Evolutionary conservation across 2,113 vertebrate genomes (phyloP), one percentile per base, ranked within the genome.

Genomic region (Serinus canaria): DNA sequence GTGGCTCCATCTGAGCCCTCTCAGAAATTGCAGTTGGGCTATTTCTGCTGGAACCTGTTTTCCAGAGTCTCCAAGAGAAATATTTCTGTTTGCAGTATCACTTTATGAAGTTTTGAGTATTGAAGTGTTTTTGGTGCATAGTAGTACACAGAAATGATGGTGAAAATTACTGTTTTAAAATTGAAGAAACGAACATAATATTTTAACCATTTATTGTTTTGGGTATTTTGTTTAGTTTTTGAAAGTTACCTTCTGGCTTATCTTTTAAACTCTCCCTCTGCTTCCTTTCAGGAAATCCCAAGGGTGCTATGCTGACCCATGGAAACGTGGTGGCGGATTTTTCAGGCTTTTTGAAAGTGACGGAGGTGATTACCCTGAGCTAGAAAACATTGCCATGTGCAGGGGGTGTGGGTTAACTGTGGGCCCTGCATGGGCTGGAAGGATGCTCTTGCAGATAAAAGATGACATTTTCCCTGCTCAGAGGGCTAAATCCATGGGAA

Each of bases 261-360:
- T 23, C 55, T 88, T 73, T 89, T 74, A 66, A 69, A 75, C 7
- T 35, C 15, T 13, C 84, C 97, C 87, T 97, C 15, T 92, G 10
- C 39, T 92, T 88, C 76, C 83, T 72, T 96, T 41, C 97, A 99
- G 99, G 99, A 94, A 99, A 99, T 95, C 99, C 99, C 41, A 99
- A 99, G 94, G 99, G 99, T 88, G 99, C 99, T 37, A 99, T 99
- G 99, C 98, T 99, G 88, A 99, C 98, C 49, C 99, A 99, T 41
- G 99, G 99, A 53, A 99, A 99, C 12, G 99, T 99, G 89, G 99
- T 99, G 50, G 99, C 99, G 9, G 99, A 99, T 97, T 99, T 99
- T 95, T 99, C 99, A 11, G 99, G 99, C 95, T 99, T 99, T 97
- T 97, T 99, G 92, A 99, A 99, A 98, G 99, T 99, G 62, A 99